Base-by-base conservation (phyloP, 1,140 invertebrate genomes). In the Micrasema longulum region DNA sequence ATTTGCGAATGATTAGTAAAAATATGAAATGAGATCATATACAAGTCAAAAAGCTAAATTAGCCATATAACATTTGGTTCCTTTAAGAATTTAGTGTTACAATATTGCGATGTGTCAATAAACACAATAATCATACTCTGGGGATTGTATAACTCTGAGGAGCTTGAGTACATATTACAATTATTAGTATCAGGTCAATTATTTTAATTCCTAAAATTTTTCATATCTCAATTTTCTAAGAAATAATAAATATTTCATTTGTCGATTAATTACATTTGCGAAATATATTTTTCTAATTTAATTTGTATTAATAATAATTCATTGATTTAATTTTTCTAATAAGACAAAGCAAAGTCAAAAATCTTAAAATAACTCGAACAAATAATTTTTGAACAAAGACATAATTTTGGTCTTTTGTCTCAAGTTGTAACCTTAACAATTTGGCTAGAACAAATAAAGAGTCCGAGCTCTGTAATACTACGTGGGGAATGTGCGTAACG, bases 11-110 rank as follows among this genome's bases (percentile, higher is more conserved):
- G 55, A 60, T 60, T 10, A 35, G 36, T 41, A 60, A 38, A 38
- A 60, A 60, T 41, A 60, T 60, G 55, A 60, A 60, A 60, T 60
- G 55, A 60, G 55, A 60, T 60, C 55, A 60, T 41, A 60, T 60
- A 41, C 16, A 60, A 60, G 55, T 60, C 55, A 60, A 60, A 38
- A 41, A 60, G 55, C 16, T 60, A 22, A 38, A 60, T 41, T n/a
- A 47, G 43, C 43, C 43, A 26, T 55, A 48, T 55, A 55, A 31
- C 52, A 20, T 23, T 22, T 14, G 12, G 52, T 16, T 47, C 43
- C 5, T 16, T 47, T 16, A 47, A 47, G n/a, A 16, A 47, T 16
- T 45, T 47, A 47, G n/a, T 26, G 26, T 26, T 20, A 55, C 26
- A 36, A 55, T 55, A 55, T 31, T n/a, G n/a, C n/a, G 12, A 16